Percentiles rank a stretch among this genome's conserved stretches.
Evolutionary conservation across 1,140 invertebrate genomes (phyloP).

Genomic region (Sycophila sp.): DNA sequence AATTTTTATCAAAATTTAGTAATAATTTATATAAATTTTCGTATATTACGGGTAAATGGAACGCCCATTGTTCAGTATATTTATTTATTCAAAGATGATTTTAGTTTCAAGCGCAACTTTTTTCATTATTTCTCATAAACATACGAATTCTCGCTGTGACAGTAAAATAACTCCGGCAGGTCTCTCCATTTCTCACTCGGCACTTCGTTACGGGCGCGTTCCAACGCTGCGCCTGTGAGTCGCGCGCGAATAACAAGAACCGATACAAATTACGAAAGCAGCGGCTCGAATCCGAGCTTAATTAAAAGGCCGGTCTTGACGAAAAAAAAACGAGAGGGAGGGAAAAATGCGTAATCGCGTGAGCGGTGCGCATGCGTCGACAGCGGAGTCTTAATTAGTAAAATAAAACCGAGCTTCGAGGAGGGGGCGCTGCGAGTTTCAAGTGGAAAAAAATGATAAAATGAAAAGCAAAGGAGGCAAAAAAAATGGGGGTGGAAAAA

Average conservation of each 20-base stretch:
- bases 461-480: slow-evolving; percentile 26
- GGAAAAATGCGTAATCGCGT: not conserved
- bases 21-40: too few relatives aligned
- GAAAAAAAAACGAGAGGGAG: not conserved
- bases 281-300: not conserved
- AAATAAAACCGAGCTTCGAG: not conserved
- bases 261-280: slow-evolving; percentile 4
- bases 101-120: too few relatives aligned
- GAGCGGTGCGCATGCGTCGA: not conserved
- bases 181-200: too few relatives aligned
- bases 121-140: too few relatives aligned
- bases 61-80: too few relatives aligned
- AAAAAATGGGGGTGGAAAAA: not conserved
- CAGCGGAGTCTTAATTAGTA: not conserved
- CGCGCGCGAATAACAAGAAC: not conserved
- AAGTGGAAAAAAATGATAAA: slow-evolving; percentile 35
- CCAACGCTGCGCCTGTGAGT: not conserved
- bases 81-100: too few relatives aligned
- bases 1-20: too few relatives aligned
- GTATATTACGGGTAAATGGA: too few relatives aligned
- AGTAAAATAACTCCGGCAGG: too few relatives aligned
- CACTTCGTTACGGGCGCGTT: too few relatives aligned
- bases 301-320: not conserved
- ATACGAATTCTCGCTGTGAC: too few relatives aligned
- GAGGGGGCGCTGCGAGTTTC: not conserved